Percentiles rank a stretch among this genome's conserved stretches.
Conservation (phyloP, 2,888 invertebrate species). For the Chrysomela aeneicollis region DNA sequence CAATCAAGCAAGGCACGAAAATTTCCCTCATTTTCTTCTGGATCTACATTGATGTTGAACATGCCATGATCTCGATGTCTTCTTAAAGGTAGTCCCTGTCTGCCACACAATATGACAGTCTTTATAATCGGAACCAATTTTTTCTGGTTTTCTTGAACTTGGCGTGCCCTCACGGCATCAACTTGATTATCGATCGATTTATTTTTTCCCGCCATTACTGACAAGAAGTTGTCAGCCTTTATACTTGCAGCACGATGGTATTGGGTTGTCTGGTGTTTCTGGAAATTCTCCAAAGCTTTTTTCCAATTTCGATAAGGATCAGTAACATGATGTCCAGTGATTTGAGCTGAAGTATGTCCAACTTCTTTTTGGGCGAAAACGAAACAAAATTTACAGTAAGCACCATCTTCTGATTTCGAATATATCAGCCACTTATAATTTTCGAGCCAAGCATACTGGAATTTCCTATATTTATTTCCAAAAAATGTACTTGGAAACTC, state of each 20-base stretch:
- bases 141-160: no score
- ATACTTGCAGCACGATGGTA: not conserved
- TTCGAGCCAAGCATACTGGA: constrained; percentile 2
- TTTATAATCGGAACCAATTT: no score
- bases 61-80: constrained; percentile 8
- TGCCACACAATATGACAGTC: constrained; percentile 6
- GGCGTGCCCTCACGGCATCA: no score
- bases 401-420: constrained; percentile 14
- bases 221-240: not conserved
- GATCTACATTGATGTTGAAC: not conserved
- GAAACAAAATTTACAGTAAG: constrained; percentile 14
- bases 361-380: constrained; percentile 6
- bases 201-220: not conserved
- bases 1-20: constrained; percentile 8
- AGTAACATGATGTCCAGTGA: constrained; percentile 7
- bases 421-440: constrained; percentile 10
- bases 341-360: constrained; percentile 4
- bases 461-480: no score
- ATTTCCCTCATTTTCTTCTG: constrained; percentile 1
- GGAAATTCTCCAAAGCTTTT: constrained; percentile 8
- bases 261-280: not conserved
- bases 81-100: constrained; percentile 7
- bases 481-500: constrained; percentile 1
- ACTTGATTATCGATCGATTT: no score
- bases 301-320: constrained; percentile 11